Percentiles rank a stretch among this genome's conserved stretches.
Conservation (phyloP, 2,888 invertebrate genomes). For the Argynnis bischoffii region DNA sequence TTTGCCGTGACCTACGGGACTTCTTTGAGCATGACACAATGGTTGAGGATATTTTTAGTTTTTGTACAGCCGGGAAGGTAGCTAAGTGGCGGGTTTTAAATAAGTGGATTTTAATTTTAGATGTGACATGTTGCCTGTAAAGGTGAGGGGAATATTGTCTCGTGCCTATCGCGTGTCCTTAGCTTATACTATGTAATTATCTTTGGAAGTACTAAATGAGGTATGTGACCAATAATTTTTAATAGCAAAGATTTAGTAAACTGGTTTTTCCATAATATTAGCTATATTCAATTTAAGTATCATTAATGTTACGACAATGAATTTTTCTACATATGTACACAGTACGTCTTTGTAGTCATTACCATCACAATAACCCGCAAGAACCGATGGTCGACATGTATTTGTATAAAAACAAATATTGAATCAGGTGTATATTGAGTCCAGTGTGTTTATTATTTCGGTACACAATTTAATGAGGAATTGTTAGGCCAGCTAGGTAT, state of each 20-base stretch:
- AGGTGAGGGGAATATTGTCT: slow-evolving; percentile 76
- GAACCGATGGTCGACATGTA: slow-evolving; percentile 74
- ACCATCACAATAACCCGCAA: slow-evolving; percentile 71
- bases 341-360: slow-evolving; percentile 64
- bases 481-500: slow-evolving; percentile 60
- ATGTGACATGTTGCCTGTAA: slow-evolving; percentile 67
- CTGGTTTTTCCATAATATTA: slow-evolving; percentile 28
- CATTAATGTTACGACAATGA: slow-evolving; percentile 36
- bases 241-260: neutral
- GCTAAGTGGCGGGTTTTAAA: slow-evolving; percentile 80
- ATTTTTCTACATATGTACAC: slow-evolving; percentile 37
- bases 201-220: slow-evolving; percentile 47
- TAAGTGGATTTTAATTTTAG: slow-evolving; percentile 81
- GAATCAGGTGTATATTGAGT: slow-evolving; percentile 72
- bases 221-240: neutral
- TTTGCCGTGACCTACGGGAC: slow-evolving; percentile 80
- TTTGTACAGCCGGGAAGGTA: slow-evolving; percentile 77
- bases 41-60: slow-evolving; percentile 78
- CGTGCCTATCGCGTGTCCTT: slow-evolving; percentile 75
- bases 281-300: slow-evolving; percentile 9
- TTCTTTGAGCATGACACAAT: slow-evolving; percentile 80
- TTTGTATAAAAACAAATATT: slow-evolving; percentile 80
- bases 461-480: slow-evolving; percentile 74
- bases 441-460: slow-evolving; percentile 73
- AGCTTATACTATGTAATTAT: slow-evolving; percentile 52